These are phyloP conservation scores for Spilogale gracilis DNA, from an alignment of 2,113 vertebrate species.

Conservation along the genomic window DNA sequence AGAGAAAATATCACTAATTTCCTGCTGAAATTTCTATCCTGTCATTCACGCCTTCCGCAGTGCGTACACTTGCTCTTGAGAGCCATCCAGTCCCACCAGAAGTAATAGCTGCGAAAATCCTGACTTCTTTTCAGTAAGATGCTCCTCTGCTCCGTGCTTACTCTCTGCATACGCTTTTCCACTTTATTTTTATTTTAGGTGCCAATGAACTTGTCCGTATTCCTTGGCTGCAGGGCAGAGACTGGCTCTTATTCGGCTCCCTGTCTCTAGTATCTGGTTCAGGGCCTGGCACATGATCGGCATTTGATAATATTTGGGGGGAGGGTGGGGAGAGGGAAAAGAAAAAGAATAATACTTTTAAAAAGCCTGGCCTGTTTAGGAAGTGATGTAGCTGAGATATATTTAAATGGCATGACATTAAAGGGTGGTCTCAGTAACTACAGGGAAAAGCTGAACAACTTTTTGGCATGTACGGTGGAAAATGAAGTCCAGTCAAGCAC, in stretches of 20 bases:
- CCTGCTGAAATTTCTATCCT: background rate
- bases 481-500: background rate
- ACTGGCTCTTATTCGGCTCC: background rate
- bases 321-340: background rate
- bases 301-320: constrained; percentile 7
- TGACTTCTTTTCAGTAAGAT: background rate
- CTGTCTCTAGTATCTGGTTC: background rate
- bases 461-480: background rate
- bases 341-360: background rate
- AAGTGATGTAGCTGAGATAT: background rate
- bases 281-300: background rate
- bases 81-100: background rate
- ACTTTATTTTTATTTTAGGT: background rate
- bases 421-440: background rate
- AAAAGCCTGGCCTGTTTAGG: background rate
- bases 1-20: background rate
- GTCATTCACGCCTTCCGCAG: background rate
- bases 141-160: background rate
- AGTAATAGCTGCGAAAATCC: background rate
- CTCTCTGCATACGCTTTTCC: background rate
- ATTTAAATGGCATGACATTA: background rate
- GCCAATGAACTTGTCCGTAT: background rate
- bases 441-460: background rate
- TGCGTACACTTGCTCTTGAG: background rate
- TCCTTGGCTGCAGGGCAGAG: background rate